phyloP scores from a whole-genome alignment of 2,797 vertebrate genomes.

The Enteromius argenteus region DNA sequence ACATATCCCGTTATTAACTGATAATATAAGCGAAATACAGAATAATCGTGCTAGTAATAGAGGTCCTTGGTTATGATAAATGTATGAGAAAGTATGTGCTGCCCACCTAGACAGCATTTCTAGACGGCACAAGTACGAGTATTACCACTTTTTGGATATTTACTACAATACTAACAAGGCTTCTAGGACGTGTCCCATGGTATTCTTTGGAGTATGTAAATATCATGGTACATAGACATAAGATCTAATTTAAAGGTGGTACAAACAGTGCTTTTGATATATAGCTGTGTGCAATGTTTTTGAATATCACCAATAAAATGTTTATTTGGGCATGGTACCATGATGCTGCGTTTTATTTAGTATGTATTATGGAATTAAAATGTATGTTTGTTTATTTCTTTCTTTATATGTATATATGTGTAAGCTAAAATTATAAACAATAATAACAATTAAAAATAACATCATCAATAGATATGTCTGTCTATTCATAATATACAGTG shows the following conservation, averaged over 20 bases:
- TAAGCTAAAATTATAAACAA: no score
- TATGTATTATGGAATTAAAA: background rate
- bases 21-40: background rate
- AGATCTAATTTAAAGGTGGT: background rate
- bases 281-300: background rate
- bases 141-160: background rate
- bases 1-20: background rate
- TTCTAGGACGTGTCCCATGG: background rate
- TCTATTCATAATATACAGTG: background rate
- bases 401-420: no score
- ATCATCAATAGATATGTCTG: background rate
- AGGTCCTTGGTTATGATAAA: background rate
- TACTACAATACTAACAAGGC: background rate
- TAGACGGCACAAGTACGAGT: background rate
- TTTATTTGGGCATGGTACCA: background rate
- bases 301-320: background rate
- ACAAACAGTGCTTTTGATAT: background rate
- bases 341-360: background rate
- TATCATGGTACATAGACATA: background rate
- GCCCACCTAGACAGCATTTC: background rate
- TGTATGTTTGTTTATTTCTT: background rate
- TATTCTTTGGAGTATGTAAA: background rate
- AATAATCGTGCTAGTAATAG: background rate
- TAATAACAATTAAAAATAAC: background rate
- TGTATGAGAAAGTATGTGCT: background rate